Evolutionary conservation across 2,113 vertebrate species (phyloP).

Genomic region (Microcebus jonahi): DNA sequence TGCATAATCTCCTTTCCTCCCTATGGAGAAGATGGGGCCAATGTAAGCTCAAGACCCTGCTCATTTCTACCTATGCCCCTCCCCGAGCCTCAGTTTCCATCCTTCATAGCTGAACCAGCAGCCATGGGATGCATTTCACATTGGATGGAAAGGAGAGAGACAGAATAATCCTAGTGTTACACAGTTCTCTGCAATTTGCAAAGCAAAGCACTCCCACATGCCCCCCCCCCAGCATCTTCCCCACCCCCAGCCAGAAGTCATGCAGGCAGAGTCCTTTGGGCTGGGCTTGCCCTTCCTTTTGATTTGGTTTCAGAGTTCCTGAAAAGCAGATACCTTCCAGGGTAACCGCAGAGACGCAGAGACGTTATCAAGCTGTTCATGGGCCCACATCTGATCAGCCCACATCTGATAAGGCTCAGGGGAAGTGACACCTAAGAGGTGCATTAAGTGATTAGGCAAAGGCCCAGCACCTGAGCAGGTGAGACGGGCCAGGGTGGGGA

Average conservation of each 20-base stretch:
- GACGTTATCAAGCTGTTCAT: not conserved
- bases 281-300: not conserved
- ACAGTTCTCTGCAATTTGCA: not conserved
- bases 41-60: accelerated
- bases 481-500: not conserved
- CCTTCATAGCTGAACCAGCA: not conserved
- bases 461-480: not conserved
- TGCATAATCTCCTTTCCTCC: not conserved
- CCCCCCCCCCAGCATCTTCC: not conserved
- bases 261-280: accelerated
- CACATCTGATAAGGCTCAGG: not conserved
- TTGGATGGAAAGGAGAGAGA: not conserved
- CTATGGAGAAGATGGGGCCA: not conserved
- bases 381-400: not conserved
- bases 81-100: not conserved
- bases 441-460: not conserved
- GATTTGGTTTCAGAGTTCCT: not conserved
- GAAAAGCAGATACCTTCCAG: not conserved
- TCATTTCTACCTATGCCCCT: not conserved
- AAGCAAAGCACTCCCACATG: not conserved
- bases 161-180: not conserved
- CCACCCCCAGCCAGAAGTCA: not conserved
- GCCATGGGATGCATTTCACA: not conserved
- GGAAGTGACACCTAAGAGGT: not conserved
- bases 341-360: accelerated